Evolutionary conservation across 2,113 vertebrate species (phyloP).

Genomic region (Myotis lucifugus): DNA sequence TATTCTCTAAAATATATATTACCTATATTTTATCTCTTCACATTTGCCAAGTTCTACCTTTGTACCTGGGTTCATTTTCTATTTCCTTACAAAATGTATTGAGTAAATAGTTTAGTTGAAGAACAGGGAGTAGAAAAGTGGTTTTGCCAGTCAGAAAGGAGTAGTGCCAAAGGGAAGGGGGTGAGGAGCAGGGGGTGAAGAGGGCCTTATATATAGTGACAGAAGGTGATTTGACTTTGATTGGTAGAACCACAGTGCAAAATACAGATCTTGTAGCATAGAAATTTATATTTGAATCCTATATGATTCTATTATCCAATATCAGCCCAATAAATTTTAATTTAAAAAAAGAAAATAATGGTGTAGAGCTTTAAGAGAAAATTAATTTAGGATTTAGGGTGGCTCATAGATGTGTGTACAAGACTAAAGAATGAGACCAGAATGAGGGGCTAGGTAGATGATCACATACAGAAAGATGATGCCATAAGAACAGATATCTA

Average conservation of each 20-base stretch:
- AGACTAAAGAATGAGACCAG: neutral
- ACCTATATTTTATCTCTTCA: neutral
- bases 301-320: neutral
- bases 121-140: neutral
- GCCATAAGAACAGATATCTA: neutral
- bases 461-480: neutral
- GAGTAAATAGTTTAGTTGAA: neutral
- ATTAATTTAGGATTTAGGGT: neutral
- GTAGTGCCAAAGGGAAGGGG: neutral
- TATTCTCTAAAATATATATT: neutral
- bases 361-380: neutral
- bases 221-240: neutral
- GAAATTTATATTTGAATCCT: neutral
- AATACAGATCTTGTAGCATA: neutral
- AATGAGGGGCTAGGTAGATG: neutral
- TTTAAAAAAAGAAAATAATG: neutral
- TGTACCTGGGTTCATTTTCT: neutral
- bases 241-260: neutral
- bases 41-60: neutral
- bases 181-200: neutral
- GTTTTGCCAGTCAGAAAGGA: neutral
- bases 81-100: neutral
- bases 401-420: neutral
- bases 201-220: neutral
- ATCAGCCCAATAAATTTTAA: neutral